Percentiles rank a stretch among this genome's conserved stretches.
Conservation (phyloP, 2,888 invertebrate genomes). For the Charanyca ferruginea region DNA sequence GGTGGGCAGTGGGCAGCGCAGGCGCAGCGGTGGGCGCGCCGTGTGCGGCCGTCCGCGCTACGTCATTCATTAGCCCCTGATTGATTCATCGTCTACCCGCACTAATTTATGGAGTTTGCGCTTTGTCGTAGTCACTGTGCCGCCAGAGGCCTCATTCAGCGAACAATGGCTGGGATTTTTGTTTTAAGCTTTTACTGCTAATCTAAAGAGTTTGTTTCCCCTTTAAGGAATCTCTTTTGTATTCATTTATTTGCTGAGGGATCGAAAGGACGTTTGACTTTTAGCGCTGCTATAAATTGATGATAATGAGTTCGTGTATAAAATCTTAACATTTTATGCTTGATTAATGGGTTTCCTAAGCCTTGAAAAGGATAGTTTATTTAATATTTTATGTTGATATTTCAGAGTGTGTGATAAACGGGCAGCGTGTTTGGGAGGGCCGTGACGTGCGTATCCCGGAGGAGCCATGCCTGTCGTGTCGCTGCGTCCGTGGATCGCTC, state of each 20-base stretch:
- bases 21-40: slow-evolving; percentile 67
- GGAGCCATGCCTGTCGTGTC: slow-evolving; percentile 96
- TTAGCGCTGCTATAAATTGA: slow-evolving; percentile 69
- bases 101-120: slow-evolving; percentile 85
- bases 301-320: slow-evolving; percentile 69
- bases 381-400: slow-evolving; percentile 11
- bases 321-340: slow-evolving; percentile 57
- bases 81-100: slow-evolving; percentile 87
- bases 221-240: slow-evolving; percentile 69
- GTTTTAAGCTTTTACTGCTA: slow-evolving; percentile 75
- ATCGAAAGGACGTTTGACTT: slow-evolving; percentile 66
- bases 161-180: slow-evolving; percentile 81
- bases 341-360: slow-evolving; percentile 37
- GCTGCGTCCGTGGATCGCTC: slow-evolving; percentile 93
- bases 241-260: slow-evolving; percentile 70
- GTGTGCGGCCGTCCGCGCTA: slow-evolving; percentile 81
- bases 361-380: slow-evolving; percentile 20
- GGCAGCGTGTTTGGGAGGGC: slow-evolving; percentile 95
- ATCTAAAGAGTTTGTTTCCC: slow-evolving; percentile 67
- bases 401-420: slow-evolving; percentile 95
- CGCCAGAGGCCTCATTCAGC: slow-evolving; percentile 73
- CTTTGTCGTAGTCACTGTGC: slow-evolving; percentile 79
- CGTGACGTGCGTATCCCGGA: slow-evolving; percentile 95
- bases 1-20: slow-evolving; percentile 49
- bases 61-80: slow-evolving; percentile 84